Evolutionary conservation across 2,797 vertebrate genomes (phyloP), one percentile per base, ranked within the genome.

Genomic region (Lithobates sylvaticus): DNA sequence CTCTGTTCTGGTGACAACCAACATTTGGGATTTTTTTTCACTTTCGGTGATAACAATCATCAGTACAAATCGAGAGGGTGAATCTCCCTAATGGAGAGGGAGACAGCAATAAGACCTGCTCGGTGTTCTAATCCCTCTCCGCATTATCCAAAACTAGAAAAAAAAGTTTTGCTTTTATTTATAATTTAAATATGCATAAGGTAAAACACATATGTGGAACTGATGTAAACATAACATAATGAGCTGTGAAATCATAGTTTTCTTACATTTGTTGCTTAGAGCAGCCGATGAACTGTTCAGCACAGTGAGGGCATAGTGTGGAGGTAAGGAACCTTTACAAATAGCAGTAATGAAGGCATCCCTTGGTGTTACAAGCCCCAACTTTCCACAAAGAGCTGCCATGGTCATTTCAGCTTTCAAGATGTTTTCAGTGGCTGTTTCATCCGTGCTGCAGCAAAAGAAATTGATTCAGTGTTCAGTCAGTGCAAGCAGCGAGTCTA

Each of bases 271-370:
- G 92, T 94, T 97, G 86, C 95, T 95, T 85, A 99, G 93, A 82
- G 90, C 94, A 88, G 95, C 90, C 29, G 94, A 97, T 88, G 94
- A 93, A 92, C 95, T 96, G 89, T 95, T 97, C 89, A 99, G 90
- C n/a, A 97, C 96, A 26, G 98, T 99, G 77, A 99, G 96, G 70
- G 98, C 94, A 13, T 99, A 99, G 90, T 99, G 98, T 1, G 98
- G 98, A 29, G 98, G 98, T 88, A 99, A 94, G 8, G 98, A 99
- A 18, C 98, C 97, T 93, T 99, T 99, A 94, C 98, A 99, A 93
- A 99, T 96, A 77, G 98, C 98, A 0, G 98, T 99, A 89, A 99
- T 99, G 92, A 99, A 99, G 87, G 98, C 98, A 76, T 99, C 98
- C 32, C 98, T 97, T 16, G 98, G 98, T 1, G 98, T 99, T 87